phyloP scores from a whole-genome alignment of 2,797 vertebrate species.

The Sebastes aleutianus region DNA sequence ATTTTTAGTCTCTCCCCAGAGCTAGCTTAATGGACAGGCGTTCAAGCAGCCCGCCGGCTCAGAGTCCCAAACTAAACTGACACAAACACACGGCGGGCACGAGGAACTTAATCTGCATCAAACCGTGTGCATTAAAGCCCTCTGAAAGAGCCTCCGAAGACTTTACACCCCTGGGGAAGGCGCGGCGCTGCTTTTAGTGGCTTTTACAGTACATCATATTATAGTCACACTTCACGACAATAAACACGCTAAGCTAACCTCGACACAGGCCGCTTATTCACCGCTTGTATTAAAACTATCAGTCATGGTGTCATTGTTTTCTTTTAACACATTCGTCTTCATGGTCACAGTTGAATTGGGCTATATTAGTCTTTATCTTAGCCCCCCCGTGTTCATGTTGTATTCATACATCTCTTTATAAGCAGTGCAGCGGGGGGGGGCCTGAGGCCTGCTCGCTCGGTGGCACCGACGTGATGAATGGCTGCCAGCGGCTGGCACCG shows the following conservation, averaged over 20 bases:
- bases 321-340: slow-evolving; percentile 51
- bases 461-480: slow-evolving; percentile 69
- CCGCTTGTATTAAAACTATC: slow-evolving; percentile 58
- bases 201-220: slow-evolving; percentile 16
- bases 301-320: slow-evolving; percentile 52
- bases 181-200: background rate
- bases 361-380: slow-evolving; percentile 56
- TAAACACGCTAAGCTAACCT: slow-evolving; percentile 33
- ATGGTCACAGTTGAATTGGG: slow-evolving; percentile 47
- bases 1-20: slow-evolving; percentile 55
- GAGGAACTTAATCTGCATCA: slow-evolving; percentile 40
- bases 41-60: slow-evolving; percentile 15
- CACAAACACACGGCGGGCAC: background rate
- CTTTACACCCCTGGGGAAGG: background rate
- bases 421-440: slow-evolving; percentile 40
- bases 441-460: slow-evolving; percentile 42
- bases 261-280: slow-evolving; percentile 35
- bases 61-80: slow-evolving; percentile 16
- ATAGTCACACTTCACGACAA: slow-evolving; percentile 39
- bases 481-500: slow-evolving; percentile 49
- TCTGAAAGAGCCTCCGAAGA: slow-evolving; percentile 15
- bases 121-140: slow-evolving; percentile 14
- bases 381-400: slow-evolving; percentile 35
- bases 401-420: slow-evolving; percentile 66
- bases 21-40: slow-evolving; percentile 56